Percentiles rank a stretch among this genome's conserved stretches.
These are phyloP conservation scores for Condylura cristata DNA, from an alignment of 2,113 vertebrate species.

Conservation along the genomic window DNA sequence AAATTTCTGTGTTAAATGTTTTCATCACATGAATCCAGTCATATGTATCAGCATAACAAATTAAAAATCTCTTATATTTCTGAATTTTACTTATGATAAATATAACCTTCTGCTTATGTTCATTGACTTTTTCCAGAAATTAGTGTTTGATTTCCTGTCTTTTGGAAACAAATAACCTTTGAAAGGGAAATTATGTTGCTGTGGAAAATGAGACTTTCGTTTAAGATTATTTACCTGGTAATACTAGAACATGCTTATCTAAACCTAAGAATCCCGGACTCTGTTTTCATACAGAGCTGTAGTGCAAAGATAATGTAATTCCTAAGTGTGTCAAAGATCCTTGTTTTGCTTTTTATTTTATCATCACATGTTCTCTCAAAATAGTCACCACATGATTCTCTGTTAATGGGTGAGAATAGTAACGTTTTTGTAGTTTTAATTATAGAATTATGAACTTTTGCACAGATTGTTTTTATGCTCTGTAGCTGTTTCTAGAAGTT, in stretches of 20 bases:
- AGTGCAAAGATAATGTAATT: background rate
- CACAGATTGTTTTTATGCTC: background rate
- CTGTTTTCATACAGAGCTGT: too few relatives aligned
- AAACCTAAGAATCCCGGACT: background rate
- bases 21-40: background rate
- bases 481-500: background rate
- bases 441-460: background rate
- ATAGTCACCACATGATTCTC: background rate
- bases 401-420: background rate
- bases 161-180: background rate
- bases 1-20: background rate
- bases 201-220: background rate
- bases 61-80: background rate
- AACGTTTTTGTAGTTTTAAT: background rate
- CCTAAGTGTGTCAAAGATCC: background rate
- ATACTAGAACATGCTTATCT: background rate
- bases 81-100: background rate
- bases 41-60: background rate
- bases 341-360: background rate
- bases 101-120: background rate
- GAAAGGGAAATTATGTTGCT: background rate
- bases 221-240: background rate
- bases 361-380: background rate
- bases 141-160: background rate
- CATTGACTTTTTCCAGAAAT: background rate